Percentiles rank a stretch among this genome's conserved stretches.
These are phyloP conservation scores for Labroides dimidiatus DNA, from an alignment of 2,797 vertebrate genomes.

Conservation along the genomic window DNA sequence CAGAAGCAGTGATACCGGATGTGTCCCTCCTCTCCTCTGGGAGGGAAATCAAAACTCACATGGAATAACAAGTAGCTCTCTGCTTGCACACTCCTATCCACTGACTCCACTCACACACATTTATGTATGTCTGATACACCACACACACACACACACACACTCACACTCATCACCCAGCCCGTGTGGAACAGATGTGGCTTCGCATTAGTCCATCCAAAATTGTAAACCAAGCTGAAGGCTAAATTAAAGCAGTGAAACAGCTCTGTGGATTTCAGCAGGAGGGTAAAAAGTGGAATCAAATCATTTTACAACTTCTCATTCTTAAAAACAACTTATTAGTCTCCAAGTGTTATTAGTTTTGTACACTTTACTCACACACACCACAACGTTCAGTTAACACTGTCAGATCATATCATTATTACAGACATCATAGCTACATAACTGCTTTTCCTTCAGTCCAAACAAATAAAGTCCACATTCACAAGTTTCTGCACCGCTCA, in stretches of 20 bases:
- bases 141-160: constrained; percentile 6
- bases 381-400: not conserved
- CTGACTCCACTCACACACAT: constrained; percentile 30
- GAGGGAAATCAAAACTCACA: constrained; percentile 75
- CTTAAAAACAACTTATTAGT: constrained; percentile 12
- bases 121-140: constrained; percentile 22
- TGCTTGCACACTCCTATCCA: constrained; percentile 55
- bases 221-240: constrained; percentile 11
- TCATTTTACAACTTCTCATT: constrained; percentile 36
- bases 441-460: constrained; percentile 6
- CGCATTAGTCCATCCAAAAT: constrained; percentile 12
- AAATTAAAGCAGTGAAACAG: constrained; percentile 18
- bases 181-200: constrained; percentile 7
- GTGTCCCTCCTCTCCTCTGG: constrained; percentile 68
- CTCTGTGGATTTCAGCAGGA: constrained; percentile 18
- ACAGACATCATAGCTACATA: constrained; percentile 4
- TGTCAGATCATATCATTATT: constrained; percentile 16
- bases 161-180: constrained; percentile 22
- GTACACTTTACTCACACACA: constrained; percentile 1
- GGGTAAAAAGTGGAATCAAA: constrained; percentile 3
- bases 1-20: constrained; percentile 73
- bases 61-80: constrained; percentile 79
- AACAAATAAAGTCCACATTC: not conserved
- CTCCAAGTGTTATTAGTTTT: constrained; percentile 3
- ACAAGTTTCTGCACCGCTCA: constrained; percentile 19